Percentiles rank a stretch among this genome's conserved stretches.
phyloP scores from a whole-genome alignment of 2,113 vertebrate genomes.

The Prolemur simus region DNA sequence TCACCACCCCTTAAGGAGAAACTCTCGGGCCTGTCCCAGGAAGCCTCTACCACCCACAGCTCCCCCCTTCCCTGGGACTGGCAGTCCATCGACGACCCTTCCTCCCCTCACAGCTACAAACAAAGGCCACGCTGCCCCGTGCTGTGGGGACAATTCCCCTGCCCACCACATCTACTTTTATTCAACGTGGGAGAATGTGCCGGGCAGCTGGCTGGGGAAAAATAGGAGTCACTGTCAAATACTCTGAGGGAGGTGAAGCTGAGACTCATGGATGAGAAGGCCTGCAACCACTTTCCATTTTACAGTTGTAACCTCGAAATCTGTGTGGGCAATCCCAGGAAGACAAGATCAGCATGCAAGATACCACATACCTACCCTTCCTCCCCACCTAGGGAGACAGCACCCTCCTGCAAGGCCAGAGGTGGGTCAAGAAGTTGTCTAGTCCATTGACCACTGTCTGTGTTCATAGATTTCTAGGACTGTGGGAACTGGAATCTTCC shows the following conservation, averaged over 20 bases:
- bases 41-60: not conserved
- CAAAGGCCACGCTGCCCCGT: not conserved
- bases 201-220: not conserved
- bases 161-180: not conserved
- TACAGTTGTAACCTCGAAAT: not conserved
- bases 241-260: slow-evolving; percentile 42
- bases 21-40: not conserved
- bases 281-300: accelerated
- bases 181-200: not conserved
- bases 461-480: not conserved
- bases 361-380: not conserved
- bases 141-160: not conserved
- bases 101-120: not conserved
- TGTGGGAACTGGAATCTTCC: not conserved
- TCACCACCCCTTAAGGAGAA: not conserved
- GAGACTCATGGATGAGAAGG: not conserved
- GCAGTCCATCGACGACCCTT: not conserved
- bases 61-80: not conserved
- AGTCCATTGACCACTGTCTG: not conserved
- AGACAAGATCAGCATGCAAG: not conserved
- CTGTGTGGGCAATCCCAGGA: slow-evolving; percentile 10
- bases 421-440: not conserved
- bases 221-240: not conserved
- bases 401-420: not conserved
- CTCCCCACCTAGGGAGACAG: not conserved